These are phyloP conservation scores for Epinephelus cyanopodus DNA, from an alignment of 2,113 vertebrate species.

Conservation along the genomic window DNA sequence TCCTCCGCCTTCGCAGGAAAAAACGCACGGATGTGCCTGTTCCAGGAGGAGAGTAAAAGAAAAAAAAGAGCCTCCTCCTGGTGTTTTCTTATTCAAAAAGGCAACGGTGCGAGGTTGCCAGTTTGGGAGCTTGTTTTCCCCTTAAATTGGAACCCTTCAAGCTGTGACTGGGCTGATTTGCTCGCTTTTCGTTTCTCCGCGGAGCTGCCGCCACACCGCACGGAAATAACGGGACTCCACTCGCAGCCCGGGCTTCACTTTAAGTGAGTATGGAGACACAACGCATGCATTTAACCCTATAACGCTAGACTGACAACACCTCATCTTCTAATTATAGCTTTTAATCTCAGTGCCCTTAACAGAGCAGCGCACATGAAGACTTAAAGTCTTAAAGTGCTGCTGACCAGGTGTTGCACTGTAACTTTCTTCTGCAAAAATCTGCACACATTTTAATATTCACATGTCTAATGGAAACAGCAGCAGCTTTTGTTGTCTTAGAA, in stretches of 20 bases:
- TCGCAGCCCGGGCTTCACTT: conserved; percentile 18
- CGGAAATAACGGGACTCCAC: conserved; percentile 43
- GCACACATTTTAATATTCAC: not conserved
- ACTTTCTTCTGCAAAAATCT: conserved; percentile 52
- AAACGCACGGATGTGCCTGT: conserved; percentile 24
- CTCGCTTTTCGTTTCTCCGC: not conserved
- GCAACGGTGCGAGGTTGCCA: conserved; percentile 38
- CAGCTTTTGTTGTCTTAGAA: not conserved
- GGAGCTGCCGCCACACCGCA: conserved; percentile 36
- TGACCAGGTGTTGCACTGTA: conserved; percentile 62
- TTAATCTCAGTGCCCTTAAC: conserved; percentile 11
- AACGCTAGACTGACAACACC: not conserved
- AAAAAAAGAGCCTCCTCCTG: conserved; percentile 15
- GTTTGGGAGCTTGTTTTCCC: conserved; percentile 18
- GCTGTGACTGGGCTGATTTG: conserved; percentile 26
- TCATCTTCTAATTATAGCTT: conserved; percentile 10
- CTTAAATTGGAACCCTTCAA: conserved; percentile 30
- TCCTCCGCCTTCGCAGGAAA: conserved; percentile 13
- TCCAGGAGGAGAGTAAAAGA: conserved; percentile 16
- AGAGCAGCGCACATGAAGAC: not conserved
- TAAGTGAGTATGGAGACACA: conserved; percentile 57
- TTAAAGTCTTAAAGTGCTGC: conserved; percentile 50
- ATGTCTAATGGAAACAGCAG: not conserved
- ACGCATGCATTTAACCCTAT: not conserved
- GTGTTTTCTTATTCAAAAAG: conserved; percentile 1